A percentile compares a stretch with the other conserved stretches of the same genome.
These are phyloP conservation scores for Erpobdella octoculata DNA, from an alignment of 2,888 invertebrate species.

Conservation along the genomic window DNA sequence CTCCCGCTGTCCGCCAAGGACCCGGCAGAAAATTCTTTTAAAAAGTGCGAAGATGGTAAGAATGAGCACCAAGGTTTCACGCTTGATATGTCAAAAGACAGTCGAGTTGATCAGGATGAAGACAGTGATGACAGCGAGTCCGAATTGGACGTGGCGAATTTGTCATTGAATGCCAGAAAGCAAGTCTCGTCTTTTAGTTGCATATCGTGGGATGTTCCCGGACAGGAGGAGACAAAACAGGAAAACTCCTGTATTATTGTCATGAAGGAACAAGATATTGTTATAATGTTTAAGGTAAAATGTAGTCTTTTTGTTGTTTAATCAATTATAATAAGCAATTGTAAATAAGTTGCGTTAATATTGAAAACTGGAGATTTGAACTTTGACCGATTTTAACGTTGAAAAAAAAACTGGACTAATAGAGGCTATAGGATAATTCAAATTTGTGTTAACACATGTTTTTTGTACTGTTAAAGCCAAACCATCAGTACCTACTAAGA, in stretches of 20 bases:
- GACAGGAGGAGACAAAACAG: conserved; percentile 6
- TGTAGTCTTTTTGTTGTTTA: neutral
- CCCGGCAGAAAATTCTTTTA: no score
- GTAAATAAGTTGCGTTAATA: no score
- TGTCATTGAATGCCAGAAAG: neutral
- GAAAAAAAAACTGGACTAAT: no score
- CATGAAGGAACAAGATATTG: conserved; percentile 30
- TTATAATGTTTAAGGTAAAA: conserved; percentile 32
- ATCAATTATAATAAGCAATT: neutral
- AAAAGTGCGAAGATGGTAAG: neutral
- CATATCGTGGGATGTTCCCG: conserved; percentile 29
- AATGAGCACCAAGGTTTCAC: neutral
- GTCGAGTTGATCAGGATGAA: neutral
- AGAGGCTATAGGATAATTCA: no score
- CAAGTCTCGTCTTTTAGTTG: conserved; percentile 19
- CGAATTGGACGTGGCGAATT: conserved; percentile 16
- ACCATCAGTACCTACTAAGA: no score
- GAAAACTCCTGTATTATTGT: conserved; percentile 22
- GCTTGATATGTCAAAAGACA: neutral
- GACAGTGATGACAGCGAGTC: conserved; percentile 20
- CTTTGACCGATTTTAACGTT: neutral
- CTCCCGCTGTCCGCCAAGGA: neutral
- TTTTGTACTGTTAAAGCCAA: no score
- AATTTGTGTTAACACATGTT: no score
- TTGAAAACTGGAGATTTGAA: no score